Base-by-base conservation (phyloP, 2,797 vertebrate species). In the Hipposideros larvatus region DNA sequence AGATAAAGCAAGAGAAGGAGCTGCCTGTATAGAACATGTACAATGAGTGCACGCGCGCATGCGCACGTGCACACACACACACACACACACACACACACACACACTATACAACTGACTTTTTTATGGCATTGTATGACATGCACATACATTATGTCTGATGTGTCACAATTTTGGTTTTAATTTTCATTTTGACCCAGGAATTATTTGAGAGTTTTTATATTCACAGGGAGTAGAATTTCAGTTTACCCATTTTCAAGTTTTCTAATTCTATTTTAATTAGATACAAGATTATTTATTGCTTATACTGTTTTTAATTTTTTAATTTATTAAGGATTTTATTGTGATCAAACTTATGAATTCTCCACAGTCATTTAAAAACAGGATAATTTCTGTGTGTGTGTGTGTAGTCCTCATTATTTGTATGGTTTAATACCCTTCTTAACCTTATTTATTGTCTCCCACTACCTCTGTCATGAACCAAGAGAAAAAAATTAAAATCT, bases 181-280 rank as follows among this genome's bases (percentile, higher is more conserved):
- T 82, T 83, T 92, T 78, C 14, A 90, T 46, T 92, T 66, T 90
- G 43, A 92, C 53, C n/a, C 34, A 41, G 68, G 28, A 59, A 90
- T 87, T 71, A 90, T 68, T 55, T 65, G 15, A 66, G 26, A 26
- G 3, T 73, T 31, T 79, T 71, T 84, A 66, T 7, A 87, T 70
- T 84, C 59, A 19, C 21, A 66, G 14, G 26, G 53, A 86, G 53
- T 82, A 57, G 10, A 89, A 82, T 74, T 95, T 89, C 43, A 57
- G 6, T 48, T 82, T 18, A 59, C 7, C 11, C 10, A 74, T 70
- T 78, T 68, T 93, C 63, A 92, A 66, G 37, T 48, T 90, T 77
- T 87, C 61, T 53, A 73, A 77, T 46, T 77, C 26, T 46, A 43
- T 37, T 41, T 63, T 31, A 82, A 53, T 46, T 78, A 51, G 18